Percentiles rank a stretch among this genome's conserved stretches.
Conservation (phyloP, 30 jellyfish, hydroid and myxozoan species). For the Chrysaora quinquecirrha region DNA sequence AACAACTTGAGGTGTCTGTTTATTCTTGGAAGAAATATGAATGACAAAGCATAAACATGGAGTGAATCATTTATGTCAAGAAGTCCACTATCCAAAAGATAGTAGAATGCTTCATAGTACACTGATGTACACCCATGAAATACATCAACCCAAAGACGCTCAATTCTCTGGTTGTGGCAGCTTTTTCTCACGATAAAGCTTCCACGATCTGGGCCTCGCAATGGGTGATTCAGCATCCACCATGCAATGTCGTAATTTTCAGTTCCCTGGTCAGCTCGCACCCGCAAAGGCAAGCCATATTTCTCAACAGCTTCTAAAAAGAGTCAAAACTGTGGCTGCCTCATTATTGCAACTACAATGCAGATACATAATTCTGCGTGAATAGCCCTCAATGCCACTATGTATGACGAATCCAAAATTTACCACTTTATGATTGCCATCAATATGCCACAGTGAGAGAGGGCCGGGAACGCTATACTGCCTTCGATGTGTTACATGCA, state of each 20-base stretch:
- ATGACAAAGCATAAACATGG: not conserved
- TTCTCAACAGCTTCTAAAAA: not conserved
- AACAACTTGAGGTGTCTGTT: not conserved
- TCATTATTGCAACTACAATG: too few species aligned
- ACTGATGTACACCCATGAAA: not conserved
- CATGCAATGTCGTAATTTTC: constrained; percentile 8
- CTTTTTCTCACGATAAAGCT: not conserved
- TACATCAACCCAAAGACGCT: constrained; percentile 18
- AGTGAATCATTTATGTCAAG: constrained; percentile 2
- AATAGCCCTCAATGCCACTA: constrained; percentile 15
- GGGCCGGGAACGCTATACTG: not conserved
- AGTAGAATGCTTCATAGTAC: not conserved
- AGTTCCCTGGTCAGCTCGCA: constrained; percentile 8
- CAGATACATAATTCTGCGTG: not conserved
- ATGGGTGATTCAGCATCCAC: constrained; percentile 3
- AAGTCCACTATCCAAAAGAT: not conserved
- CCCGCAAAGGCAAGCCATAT: not conserved
- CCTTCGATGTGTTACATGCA: not conserved
- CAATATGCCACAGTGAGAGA: too few species aligned
- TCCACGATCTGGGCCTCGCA: not conserved
- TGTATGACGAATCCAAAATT: constrained; percentile 7
- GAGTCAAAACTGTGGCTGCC: too few species aligned
- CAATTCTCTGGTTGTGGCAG: constrained; percentile 12
- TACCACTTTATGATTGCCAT: constrained; percentile 10
- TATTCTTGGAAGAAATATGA: not conserved